Percentiles rank a stretch among this genome's conserved stretches.
Evolutionary conservation across 2,113 vertebrate genomes (phyloP).

Genomic region (Prionailurus bengalensis): DNA sequence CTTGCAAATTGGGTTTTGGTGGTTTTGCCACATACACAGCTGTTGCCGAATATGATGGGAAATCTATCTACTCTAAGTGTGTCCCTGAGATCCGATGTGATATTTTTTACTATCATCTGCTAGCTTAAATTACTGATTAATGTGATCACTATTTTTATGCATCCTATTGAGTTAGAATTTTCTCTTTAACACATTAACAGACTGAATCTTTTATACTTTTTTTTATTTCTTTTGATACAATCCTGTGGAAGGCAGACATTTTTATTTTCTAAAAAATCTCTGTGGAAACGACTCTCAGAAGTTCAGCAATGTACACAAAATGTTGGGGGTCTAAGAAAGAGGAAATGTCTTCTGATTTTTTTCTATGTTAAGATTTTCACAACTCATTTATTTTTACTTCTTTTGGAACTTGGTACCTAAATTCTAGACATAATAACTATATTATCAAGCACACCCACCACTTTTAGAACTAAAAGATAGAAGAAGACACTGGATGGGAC

Average conservation of each 20-base stretch:
- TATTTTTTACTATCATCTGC: slow-evolving; percentile 54
- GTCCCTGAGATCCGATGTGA: background rate
- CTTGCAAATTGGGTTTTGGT: slow-evolving; percentile 16
- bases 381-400: slow-evolving; percentile 23
- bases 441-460: background rate
- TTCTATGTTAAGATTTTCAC: slow-evolving; percentile 12
- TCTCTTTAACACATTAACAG: slow-evolving; percentile 23
- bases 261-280: background rate
- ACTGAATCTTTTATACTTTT: slow-evolving; percentile 21
- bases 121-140: slow-evolving; percentile 40
- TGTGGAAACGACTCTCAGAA: background rate
- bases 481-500: background rate
- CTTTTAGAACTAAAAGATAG: background rate
- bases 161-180: slow-evolving; percentile 41
- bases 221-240: slow-evolving; percentile 7
- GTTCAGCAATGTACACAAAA: background rate
- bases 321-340: slow-evolving; percentile 35
- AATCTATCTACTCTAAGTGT: slow-evolving; percentile 39
- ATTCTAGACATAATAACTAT: background rate
- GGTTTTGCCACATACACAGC: slow-evolving; percentile 46
- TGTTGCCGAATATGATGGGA: slow-evolving; percentile 53
- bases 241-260: background rate
- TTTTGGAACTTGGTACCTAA: slow-evolving; percentile 30
- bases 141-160: slow-evolving; percentile 16
- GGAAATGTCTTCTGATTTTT: background rate